phyloP scores from a whole-genome alignment of 2,113 vertebrate species.

The Columbina picui region DNA sequence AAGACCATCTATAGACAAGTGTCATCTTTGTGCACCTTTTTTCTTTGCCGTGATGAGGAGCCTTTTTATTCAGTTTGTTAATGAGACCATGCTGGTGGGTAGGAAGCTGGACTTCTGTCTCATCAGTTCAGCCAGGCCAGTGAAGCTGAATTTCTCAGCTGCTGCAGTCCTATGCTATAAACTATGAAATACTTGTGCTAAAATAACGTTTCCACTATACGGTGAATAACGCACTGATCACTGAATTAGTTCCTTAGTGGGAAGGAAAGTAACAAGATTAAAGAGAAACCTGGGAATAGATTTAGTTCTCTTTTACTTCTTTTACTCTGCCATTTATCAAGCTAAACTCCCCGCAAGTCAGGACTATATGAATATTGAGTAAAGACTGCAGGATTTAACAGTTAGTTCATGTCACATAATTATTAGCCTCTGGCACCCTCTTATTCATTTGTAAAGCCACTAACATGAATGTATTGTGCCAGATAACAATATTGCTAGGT shows the following conservation, averaged over 20 bases:
- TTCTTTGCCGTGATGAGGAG: slow-evolving; percentile 45
- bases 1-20: background rate
- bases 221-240: slow-evolving; percentile 7
- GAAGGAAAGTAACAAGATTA: slow-evolving; percentile 38
- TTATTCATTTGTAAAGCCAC: slow-evolving; percentile 52
- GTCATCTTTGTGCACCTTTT: background rate
- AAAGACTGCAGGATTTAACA: slow-evolving; percentile 50
- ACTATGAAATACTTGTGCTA: background rate
- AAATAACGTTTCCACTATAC: slow-evolving; percentile 6
- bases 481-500: slow-evolving; percentile 40
- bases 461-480: slow-evolving; percentile 27
- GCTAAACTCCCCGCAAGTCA: slow-evolving; percentile 32
- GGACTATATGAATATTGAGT: slow-evolving; percentile 56
- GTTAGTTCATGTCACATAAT: slow-evolving; percentile 49
- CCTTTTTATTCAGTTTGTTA: slow-evolving; percentile 55
- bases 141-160: slow-evolving; percentile 65
- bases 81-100: slow-evolving; percentile 52
- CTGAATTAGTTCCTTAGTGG: slow-evolving; percentile 26
- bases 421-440: slow-evolving; percentile 43
- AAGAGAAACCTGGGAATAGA: slow-evolving; percentile 37
- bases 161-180: background rate
- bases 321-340: slow-evolving; percentile 37
- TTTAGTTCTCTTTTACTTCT: slow-evolving; percentile 32
- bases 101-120: slow-evolving; percentile 59
- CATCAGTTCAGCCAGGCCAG: slow-evolving; percentile 21